Conservation (phyloP, 2,797 vertebrate species). For the Hoplostethus mediterraneus region DNA sequence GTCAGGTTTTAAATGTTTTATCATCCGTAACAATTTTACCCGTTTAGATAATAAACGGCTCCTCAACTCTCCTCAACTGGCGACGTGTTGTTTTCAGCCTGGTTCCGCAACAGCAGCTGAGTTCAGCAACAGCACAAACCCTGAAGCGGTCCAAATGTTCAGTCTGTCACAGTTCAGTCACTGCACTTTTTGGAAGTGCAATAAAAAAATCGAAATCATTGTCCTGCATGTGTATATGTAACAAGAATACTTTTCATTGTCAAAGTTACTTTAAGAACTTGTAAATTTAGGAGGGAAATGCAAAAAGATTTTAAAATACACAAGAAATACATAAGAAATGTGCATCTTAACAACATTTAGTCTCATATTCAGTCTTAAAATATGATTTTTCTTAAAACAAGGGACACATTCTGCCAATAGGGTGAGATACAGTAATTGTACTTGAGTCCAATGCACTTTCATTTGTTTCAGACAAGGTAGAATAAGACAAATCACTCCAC, state of each 20-base stretch:
- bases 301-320: neutral
- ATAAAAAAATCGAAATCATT: neutral
- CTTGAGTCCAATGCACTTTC: too few relatives aligned
- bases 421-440: too few relatives aligned
- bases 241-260: too few relatives aligned
- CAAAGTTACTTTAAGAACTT: neutral
- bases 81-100: slow-evolving; percentile 38
- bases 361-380: too few relatives aligned
- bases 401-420: too few relatives aligned
- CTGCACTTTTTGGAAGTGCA: neutral
- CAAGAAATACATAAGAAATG: too few relatives aligned
- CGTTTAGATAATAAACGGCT: slow-evolving; percentile 35
- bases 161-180: slow-evolving; percentile 3
- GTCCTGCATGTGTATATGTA: too few relatives aligned
- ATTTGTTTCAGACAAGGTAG: too few relatives aligned
- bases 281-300: neutral
- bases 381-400: too few relatives aligned
- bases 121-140: slow-evolving; percentile 18
- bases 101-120: slow-evolving; percentile 41
- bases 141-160: slow-evolving; percentile 34
- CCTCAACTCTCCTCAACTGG: neutral
- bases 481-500: too few relatives aligned
- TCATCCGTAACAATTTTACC: slow-evolving; percentile 21
- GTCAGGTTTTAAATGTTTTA: slow-evolving; percentile 32
- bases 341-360: too few relatives aligned